Evolutionary conservation across 2,113 vertebrate genomes (phyloP).

Genomic region (Erythrolamprus reginae): DNA sequence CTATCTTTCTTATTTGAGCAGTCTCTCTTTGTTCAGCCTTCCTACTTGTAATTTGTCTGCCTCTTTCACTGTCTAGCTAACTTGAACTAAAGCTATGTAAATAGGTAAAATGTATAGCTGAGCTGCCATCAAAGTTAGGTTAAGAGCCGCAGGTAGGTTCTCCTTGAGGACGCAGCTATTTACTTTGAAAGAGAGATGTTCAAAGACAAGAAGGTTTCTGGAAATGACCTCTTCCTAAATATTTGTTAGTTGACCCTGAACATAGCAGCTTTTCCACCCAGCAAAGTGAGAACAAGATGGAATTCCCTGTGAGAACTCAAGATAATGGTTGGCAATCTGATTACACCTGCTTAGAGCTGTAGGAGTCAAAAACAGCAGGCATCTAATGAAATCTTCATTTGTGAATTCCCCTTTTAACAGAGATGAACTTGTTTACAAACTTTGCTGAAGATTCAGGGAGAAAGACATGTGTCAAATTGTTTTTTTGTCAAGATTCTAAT

Average conservation of each 20-base stretch:
- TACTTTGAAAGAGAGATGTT: conserved; percentile 17
- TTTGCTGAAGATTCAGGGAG: conserved; percentile 18
- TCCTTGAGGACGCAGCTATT: conserved; percentile 7
- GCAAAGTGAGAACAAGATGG: background rate
- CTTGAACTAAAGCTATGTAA: too few relatives aligned
- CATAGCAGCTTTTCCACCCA: conserved; percentile 19
- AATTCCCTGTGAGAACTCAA: conserved; percentile 19
- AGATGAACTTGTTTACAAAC: conserved; percentile 15
- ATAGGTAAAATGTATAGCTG: background rate
- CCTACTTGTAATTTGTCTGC: too few relatives aligned
- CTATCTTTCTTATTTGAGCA: too few relatives aligned
- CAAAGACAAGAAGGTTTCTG: conserved; percentile 44
- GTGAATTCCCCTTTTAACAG: conserved; percentile 23
- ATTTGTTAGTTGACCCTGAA: conserved; percentile 50
- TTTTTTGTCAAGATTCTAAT: conserved; percentile 36
- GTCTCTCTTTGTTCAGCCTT: too few relatives aligned
- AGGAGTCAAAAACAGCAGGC: conserved; percentile 38
- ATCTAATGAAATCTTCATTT: conserved; percentile 23
- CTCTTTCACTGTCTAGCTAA: too few relatives aligned
- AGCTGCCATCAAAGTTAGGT: rapidly evolving
- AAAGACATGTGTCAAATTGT: background rate
- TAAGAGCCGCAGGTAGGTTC: conserved; percentile 26
- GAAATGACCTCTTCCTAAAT: conserved; percentile 38
- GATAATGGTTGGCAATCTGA: conserved; percentile 30
- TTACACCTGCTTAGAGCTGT: conserved; percentile 43